Percentiles rank a stretch among this genome's conserved stretches.
phyloP scores from a whole-genome alignment of 2,888 invertebrate genomes.

The Hydrotaea diabolus region DNA sequence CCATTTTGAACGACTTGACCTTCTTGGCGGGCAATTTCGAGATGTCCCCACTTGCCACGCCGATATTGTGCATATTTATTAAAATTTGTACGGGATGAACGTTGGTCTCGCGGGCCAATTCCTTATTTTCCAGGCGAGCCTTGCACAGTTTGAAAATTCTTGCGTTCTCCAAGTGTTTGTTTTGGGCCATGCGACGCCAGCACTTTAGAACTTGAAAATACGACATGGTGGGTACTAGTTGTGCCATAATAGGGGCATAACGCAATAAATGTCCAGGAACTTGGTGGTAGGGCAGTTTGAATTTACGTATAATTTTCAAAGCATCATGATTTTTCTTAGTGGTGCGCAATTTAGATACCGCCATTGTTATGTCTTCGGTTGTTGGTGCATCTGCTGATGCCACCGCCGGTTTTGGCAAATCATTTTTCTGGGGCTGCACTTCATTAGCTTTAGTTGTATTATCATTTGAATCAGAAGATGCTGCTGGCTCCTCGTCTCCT shows the following conservation, averaged over 20 bases:
- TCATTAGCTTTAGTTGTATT: neutral
- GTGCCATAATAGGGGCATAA: conserved; percentile 69
- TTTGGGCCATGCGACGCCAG: conserved; percentile 71
- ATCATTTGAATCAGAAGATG: neutral
- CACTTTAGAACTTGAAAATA: conserved; percentile 72
- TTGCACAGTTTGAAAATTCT: conserved; percentile 67
- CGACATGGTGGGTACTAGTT: conserved; percentile 73
- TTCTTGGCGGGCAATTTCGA: conserved; percentile 44
- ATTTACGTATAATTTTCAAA: conserved; percentile 70
- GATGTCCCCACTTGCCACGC: conserved; percentile 5
- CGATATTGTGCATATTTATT: conserved; percentile 68
- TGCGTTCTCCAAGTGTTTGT: conserved; percentile 69
- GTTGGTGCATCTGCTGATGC: neutral
- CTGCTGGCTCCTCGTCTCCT: neutral
- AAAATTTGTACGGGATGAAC: conserved; percentile 74
- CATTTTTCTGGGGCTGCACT: neutral
- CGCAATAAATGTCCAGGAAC: conserved; percentile 73
- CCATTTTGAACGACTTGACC: conserved; percentile 56
- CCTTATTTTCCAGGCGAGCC: conserved; percentile 68
- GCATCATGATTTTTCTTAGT: conserved; percentile 68
- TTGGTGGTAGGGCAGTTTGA: conserved; percentile 72
- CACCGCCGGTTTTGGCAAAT: neutral
- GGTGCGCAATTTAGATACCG: conserved; percentile 73
- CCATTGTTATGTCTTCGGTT: conserved; percentile 35
- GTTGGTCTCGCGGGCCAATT: conserved; percentile 69